These are phyloP conservation scores for Ceyx melanurus DNA, from an alignment of 2,113 vertebrate species.

Conservation along the genomic window DNA sequence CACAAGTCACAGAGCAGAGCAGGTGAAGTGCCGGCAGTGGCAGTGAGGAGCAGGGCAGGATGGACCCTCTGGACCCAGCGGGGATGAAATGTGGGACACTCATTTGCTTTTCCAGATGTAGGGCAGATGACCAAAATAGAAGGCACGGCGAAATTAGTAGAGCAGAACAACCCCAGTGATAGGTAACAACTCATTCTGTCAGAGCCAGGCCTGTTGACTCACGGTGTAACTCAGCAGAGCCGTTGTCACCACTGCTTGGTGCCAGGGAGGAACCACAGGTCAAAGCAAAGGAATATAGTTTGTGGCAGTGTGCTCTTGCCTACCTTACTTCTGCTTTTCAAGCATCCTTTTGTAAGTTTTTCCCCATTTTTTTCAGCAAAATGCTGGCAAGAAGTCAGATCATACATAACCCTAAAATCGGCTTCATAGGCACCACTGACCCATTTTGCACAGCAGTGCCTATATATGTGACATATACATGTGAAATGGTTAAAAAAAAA, in stretches of 20 bases:
- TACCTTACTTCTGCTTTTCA: neutral
- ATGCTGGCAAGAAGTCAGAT: neutral
- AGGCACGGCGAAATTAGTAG: conserved; percentile 53
- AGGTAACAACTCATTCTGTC: neutral
- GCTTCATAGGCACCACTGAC: neutral
- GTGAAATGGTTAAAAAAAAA: neutral
- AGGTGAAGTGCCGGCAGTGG: neutral
- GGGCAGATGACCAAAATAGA: conserved; percentile 62
- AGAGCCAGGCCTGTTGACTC: neutral
- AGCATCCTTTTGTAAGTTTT: neutral
- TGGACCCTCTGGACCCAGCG: neutral
- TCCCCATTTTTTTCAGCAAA: neutral
- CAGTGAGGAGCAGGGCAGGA: neutral
- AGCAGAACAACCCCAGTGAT: conserved; percentile 59
- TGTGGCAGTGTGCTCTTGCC: neutral
- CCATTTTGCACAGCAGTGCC: neutral
- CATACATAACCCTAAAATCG: neutral
- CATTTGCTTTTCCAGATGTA: conserved; percentile 38
- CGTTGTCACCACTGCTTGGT: neutral
- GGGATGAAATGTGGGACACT: neutral
- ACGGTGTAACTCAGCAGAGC: neutral
- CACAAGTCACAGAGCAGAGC: neutral
- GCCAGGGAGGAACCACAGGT: neutral
- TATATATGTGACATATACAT: neutral
- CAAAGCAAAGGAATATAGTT: neutral